phyloP scores from a whole-genome alignment of 2,113 vertebrate genomes.

The Platysteira castanea region DNA sequence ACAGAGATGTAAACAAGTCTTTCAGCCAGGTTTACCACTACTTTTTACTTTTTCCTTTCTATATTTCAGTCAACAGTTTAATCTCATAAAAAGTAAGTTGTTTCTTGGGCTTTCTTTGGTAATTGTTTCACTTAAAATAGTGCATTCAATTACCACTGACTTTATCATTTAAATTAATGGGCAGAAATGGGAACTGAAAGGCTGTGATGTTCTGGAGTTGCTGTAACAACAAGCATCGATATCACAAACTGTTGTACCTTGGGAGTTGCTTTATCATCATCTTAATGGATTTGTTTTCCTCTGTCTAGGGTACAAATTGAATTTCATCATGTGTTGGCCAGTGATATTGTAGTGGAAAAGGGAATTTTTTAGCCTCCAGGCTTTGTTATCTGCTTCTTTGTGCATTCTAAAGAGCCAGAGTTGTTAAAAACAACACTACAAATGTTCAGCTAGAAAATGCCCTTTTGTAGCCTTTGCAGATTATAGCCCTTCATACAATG shows the following conservation, averaged over 20 bases:
- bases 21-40: conserved; percentile 43
- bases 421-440: conserved; percentile 54
- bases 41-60: conserved; percentile 5
- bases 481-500: conserved; percentile 70
- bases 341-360: neutral
- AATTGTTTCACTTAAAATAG: conserved; percentile 24
- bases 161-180: conserved; percentile 28
- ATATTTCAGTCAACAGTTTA: conserved; percentile 14
- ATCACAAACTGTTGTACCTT: neutral
- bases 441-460: conserved; percentile 68
- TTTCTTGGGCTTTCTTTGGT: conserved; percentile 9
- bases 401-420: conserved; percentile 43
- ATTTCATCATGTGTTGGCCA: conserved; percentile 39
- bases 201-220: neutral
- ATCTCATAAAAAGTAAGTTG: neutral
- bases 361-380: conserved; percentile 46
- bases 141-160: neutral
- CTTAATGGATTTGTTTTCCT: conserved; percentile 48
- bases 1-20: conserved; percentile 48
- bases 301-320: conserved; percentile 28
- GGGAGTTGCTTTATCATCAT: conserved; percentile 37
- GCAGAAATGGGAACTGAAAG: conserved; percentile 1
- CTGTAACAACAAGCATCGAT: neutral
- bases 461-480: conserved; percentile 72
- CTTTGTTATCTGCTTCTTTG: conserved; percentile 49